Evolutionary conservation across 2,797 vertebrate genomes (phyloP).

Genomic region (Mormyrops boulengeri): DNA sequence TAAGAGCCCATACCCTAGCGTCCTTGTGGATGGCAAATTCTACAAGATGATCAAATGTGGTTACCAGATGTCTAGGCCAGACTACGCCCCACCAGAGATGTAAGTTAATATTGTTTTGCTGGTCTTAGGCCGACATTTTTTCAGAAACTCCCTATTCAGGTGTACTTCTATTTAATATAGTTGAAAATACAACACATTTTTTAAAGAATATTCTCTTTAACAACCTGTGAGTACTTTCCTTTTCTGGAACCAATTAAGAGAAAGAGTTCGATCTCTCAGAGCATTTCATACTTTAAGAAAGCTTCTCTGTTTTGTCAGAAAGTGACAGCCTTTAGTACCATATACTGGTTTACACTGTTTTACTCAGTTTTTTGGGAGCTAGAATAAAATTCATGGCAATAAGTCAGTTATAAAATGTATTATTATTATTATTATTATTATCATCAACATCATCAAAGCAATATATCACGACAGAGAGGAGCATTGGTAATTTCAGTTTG

Average conservation of each 20-base stretch:
- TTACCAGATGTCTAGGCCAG: constrained; percentile 89
- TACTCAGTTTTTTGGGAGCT: constrained; percentile 43
- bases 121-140: neutral
- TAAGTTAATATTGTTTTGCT: constrained; percentile 52
- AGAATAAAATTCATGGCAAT: constrained; percentile 32
- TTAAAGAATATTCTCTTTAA: neutral
- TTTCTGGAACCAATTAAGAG: neutral
- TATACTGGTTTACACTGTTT: constrained; percentile 51
- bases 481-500: neutral
- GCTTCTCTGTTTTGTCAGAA: constrained; percentile 26
- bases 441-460: neutral
- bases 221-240: neutral
- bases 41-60: constrained; percentile 93
- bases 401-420: neutral
- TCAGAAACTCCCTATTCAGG: neutral
- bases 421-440: neutral
- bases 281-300: neutral
- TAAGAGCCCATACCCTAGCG: constrained; percentile 86
- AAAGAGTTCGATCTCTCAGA: neutral
- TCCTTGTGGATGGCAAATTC: constrained; percentile 89
- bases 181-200: neutral
- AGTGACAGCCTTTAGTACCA: constrained; percentile 58
- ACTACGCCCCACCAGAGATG: constrained; percentile 81
- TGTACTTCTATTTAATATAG: neutral
- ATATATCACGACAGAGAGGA: neutral